Conservation (phyloP, 1,140 invertebrate genomes). For the Pogonomyrmex barbatus region DNA sequence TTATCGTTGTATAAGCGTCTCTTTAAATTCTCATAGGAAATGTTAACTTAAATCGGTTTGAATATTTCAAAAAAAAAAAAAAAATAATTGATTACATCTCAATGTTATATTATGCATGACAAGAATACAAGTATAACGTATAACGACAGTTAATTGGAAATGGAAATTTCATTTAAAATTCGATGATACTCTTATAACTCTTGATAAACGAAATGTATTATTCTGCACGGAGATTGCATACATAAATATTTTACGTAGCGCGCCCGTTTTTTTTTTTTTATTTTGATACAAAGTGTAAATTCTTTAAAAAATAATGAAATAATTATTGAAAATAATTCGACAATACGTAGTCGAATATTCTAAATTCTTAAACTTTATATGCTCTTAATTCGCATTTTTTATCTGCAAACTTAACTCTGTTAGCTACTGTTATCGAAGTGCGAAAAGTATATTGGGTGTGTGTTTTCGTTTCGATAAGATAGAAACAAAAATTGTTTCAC, state of each 20-base stretch:
- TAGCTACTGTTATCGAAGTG: not conserved
- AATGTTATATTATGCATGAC: not conserved
- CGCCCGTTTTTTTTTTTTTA: not conserved
- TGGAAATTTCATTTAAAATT: not conserved
- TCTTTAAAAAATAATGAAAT: not conserved
- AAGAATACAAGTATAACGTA: not conserved
- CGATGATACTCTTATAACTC: not conserved
- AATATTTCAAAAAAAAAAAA: not conserved
- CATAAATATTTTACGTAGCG: not conserved
- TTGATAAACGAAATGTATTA: not conserved
- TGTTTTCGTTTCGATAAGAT: not conserved
- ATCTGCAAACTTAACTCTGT: not conserved
- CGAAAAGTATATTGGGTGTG: not conserved
- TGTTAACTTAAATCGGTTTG: not conserved
- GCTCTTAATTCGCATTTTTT: not conserved
- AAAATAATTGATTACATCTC: not conserved
- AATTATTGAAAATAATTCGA: not conserved
- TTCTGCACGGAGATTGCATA: too few relatives aligned
- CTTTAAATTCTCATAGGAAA: not conserved
- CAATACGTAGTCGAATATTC: not conserved
- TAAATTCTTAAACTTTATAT: slow-evolving; percentile 8
- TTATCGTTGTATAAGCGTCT: not conserved
- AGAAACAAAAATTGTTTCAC: not conserved
- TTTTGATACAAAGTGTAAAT: not conserved
- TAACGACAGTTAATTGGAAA: slow-evolving; percentile 2